Base-by-base conservation (phyloP, 2,888 invertebrate species). In the Drosophila macrospina region DNA sequence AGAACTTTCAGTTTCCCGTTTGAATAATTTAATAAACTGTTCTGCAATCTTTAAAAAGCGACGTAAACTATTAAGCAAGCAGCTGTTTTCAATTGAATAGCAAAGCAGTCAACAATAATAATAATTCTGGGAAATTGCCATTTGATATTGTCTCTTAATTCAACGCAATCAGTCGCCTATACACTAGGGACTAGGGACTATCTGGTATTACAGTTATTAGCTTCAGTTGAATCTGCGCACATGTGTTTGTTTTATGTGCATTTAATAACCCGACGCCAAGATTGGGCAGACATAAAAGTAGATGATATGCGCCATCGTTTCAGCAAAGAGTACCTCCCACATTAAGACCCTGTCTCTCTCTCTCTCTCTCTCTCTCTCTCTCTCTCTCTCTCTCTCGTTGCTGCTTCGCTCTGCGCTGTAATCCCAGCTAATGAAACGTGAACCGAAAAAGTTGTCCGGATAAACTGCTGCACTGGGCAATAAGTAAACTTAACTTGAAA, bases 361-460 rank as follows among this genome's bases (percentile, higher is more conserved):
- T 28, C 28, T 28, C 6, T 28, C 28, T 28, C 28, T 11, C 1
- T 5, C 32, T 2, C 13, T 7, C 30, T n/a, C 10, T 13, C 28
- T 34, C 1, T 4, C 5, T 13, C 15, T 59, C 15, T 10, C 5
- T 13, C 10, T 15, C 30, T 32, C 20, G 11, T 13, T 20, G 20
- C 3, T 20, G 11, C 6, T n/a, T 28, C 2, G n/a, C n/a, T n/a
- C n/a, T n/a, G n/a, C 47, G 36, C 48, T 26, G 37, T 59, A 68
- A 75, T 64, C 60, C 59, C 30, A 44, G 71, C 83, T 83, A 83
- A 88, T 83, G 84, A 83, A 88, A 88, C 76, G 69, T 63, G 66
- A 47, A 39, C 59, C 50, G 30, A 13, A 71, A 80, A 69, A 57
- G 66, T 64, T 45, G 30, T 15, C 37, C 61, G 28, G 42, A 69